Percentiles rank a stretch among this genome's conserved stretches.
These are phyloP conservation scores for Sitophilus oryzae DNA, from an alignment of 1,140 invertebrate genomes.

Conservation along the genomic window DNA sequence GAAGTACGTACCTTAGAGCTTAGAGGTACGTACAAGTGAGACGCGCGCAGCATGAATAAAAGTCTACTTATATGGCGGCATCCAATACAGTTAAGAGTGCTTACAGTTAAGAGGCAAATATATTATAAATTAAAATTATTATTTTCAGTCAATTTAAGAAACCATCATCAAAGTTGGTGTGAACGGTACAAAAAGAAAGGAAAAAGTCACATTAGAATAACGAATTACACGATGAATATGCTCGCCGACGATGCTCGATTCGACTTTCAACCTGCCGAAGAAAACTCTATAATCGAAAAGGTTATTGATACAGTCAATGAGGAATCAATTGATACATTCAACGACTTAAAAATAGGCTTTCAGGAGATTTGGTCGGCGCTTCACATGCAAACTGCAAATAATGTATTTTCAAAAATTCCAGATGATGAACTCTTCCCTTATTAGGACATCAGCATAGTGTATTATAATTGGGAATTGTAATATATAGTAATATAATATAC, in stretches of 20 bases:
- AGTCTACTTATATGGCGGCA: too few species aligned
- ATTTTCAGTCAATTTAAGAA: not conserved
- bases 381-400: not conserved
- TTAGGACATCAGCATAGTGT: too few species aligned
- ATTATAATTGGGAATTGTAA: too few species aligned
- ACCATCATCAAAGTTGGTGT: not conserved
- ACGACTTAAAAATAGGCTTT: not conserved
- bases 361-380: not conserved
- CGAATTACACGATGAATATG: not conserved
- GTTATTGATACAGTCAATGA: not conserved
- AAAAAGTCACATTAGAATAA: not conserved
- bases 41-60: too few species aligned
- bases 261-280: not conserved
- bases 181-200: not conserved
- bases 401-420: not conserved
- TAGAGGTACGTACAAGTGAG: too few species aligned
- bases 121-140: too few species aligned
- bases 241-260: not conserved
- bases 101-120: too few species aligned
- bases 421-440: not conserved
- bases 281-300: not conserved
- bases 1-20: too few species aligned
- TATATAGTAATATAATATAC: too few species aligned
- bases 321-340: not conserved
- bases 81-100: too few species aligned